A percentile compares a stretch with the other conserved stretches of the same genome.
These are phyloP conservation scores for Hycleus cichorii DNA, from an alignment of 1,140 invertebrate genomes.

Conservation along the genomic window DNA sequence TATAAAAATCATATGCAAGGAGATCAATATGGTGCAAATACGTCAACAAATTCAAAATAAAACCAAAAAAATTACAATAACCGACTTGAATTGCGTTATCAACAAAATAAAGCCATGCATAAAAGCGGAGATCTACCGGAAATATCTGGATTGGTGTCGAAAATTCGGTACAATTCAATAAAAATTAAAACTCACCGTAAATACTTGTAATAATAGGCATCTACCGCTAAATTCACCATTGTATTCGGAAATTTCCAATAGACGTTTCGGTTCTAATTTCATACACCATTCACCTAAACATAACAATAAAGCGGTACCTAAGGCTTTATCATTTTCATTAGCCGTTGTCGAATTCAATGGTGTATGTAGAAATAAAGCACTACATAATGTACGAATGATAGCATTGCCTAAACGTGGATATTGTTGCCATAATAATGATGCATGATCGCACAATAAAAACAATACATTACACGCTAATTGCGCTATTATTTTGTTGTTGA, in stretches of 20 bases:
- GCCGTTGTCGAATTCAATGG: conserved; percentile 27
- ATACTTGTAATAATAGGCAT: conserved; percentile 54
- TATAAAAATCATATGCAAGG: conserved; percentile 81
- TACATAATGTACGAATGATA: conserved; percentile 52
- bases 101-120: conserved; percentile 7
- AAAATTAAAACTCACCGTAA: conserved; percentile 44
- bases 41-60: conserved; percentile 35
- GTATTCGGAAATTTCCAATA: conserved; percentile 42
- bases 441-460: conserved; percentile 73
- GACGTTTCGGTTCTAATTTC: conserved; percentile 50
- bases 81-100: background rate
- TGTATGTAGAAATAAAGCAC: conserved; percentile 43
- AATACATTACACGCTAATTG: conserved; percentile 84
- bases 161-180: conserved; percentile 20
- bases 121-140: conserved; percentile 19
- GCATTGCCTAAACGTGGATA: conserved; percentile 72
- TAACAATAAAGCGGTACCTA: conserved; percentile 78
- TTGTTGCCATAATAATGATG: conserved; percentile 60
- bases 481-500: conserved; percentile 74
- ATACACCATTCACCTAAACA: conserved; percentile 93
- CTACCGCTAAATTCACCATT: conserved; percentile 40
- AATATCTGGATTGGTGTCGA: conserved; percentile 28
- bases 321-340: conserved; percentile 57
- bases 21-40: conserved; percentile 63
- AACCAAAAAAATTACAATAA: background rate